Percentiles rank a stretch among this genome's conserved stretches.
These are phyloP conservation scores for Eumacrocentrus americanus DNA, from an alignment of 2,888 invertebrate species.

Conservation along the genomic window DNA sequence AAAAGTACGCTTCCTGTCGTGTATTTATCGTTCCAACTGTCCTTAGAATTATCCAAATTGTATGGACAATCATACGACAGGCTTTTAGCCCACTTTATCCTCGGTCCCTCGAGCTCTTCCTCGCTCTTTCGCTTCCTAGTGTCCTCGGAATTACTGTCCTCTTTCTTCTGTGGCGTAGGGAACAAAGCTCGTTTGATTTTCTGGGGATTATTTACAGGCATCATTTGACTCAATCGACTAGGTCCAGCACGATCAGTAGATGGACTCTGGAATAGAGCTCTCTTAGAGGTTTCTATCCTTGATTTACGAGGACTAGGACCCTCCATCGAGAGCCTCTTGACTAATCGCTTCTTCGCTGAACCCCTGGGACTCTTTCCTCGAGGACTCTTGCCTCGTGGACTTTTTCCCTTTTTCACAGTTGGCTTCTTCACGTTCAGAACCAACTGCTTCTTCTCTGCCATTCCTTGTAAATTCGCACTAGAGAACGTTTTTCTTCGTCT, in stretches of 20 bases:
- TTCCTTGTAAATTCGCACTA: slow-evolving; percentile 68
- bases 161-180: slow-evolving; percentile 64
- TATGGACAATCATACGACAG: slow-evolving; percentile 65
- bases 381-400: slow-evolving; percentile 62
- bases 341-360: slow-evolving; percentile 66
- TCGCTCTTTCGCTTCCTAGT: slow-evolving; percentile 55
- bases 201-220: slow-evolving; percentile 61
- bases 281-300: slow-evolving; percentile 67
- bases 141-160: slow-evolving; percentile 34
- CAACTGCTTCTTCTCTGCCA: slow-evolving; percentile 63
- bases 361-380: slow-evolving; percentile 64
- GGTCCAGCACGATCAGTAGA: slow-evolving; percentile 55
- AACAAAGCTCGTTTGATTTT: slow-evolving; percentile 73
- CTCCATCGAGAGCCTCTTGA: slow-evolving; percentile 63
- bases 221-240: slow-evolving; percentile 46
- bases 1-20: slow-evolving; percentile 44
- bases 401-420: slow-evolving; percentile 56
- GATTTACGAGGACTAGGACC: slow-evolving; percentile 52
- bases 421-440: slow-evolving; percentile 69
- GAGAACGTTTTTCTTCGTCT: slow-evolving; percentile 78
- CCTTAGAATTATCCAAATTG: slow-evolving; percentile 41
- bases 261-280: slow-evolving; percentile 79
- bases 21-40: slow-evolving; percentile 44
- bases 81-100: slow-evolving; percentile 60
- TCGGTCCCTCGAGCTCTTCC: slow-evolving; percentile 52